Evolutionary conservation across 2,797 vertebrate genomes (phyloP).

Genomic region (Arrhamphus sclerolepis): DNA sequence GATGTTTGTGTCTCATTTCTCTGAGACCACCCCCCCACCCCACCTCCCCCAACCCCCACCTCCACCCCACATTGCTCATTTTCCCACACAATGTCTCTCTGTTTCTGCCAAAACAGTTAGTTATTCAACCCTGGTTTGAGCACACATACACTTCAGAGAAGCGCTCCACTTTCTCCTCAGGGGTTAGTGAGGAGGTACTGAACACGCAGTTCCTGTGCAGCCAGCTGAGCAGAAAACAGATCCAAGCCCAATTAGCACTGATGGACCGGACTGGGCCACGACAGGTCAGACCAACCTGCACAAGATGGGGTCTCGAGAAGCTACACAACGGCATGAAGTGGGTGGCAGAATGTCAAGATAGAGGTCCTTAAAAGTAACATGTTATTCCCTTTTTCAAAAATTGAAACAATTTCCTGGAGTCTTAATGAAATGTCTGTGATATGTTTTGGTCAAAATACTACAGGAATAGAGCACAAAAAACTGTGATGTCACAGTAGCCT

Average conservation of each 20-base stretch:
- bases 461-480: too few relatives aligned
- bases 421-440: too few relatives aligned
- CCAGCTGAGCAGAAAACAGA: conserved; percentile 55
- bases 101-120: conserved; percentile 49
- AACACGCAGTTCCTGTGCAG: conserved; percentile 47
- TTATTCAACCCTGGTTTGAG: conserved; percentile 52
- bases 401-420: too few relatives aligned
- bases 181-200: conserved; percentile 44
- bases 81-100: conserved; percentile 54
- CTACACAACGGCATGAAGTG: conserved; percentile 3
- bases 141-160: conserved; percentile 46
- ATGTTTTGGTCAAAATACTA: too few relatives aligned
- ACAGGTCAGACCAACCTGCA: conserved; percentile 41
- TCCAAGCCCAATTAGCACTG: conserved; percentile 60
- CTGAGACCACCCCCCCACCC: conserved; percentile 50
- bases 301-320: background rate
- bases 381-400: too few relatives aligned
- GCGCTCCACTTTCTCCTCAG: conserved; percentile 36
- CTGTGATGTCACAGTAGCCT: too few relatives aligned
- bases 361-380: background rate
- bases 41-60: background rate
- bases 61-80: conserved; percentile 24
- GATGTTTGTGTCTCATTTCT: conserved; percentile 36
- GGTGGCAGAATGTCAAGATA: background rate
- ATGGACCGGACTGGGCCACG: conserved; percentile 28